phyloP scores from a whole-genome alignment of 2,113 vertebrate species.

The Psittacula cyanocephala region DNA sequence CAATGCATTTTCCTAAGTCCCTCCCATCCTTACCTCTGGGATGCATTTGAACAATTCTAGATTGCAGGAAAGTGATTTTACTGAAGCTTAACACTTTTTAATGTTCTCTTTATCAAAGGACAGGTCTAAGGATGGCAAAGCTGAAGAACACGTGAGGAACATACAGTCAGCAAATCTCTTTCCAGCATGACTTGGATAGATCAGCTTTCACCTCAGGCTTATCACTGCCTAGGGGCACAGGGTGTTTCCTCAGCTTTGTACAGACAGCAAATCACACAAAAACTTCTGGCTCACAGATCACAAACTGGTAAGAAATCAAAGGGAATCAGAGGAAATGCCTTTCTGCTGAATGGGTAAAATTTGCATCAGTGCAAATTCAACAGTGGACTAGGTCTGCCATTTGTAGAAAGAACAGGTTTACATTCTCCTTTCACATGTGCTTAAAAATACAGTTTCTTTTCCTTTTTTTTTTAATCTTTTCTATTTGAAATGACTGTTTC shows the following conservation, averaged over 20 bases:
- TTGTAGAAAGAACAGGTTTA: not conserved
- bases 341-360: not conserved
- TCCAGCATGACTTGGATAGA: not conserved
- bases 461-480: not conserved
- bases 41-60: not conserved
- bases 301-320: constrained; percentile 25
- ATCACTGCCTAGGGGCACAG: not conserved
- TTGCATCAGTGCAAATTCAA: not conserved
- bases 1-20: not conserved
- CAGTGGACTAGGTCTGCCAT: not conserved
- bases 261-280: not conserved
- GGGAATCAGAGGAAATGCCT: not conserved
- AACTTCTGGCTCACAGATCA: not conserved
- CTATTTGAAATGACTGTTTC: not conserved
- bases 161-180: not conserved
- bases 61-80: not conserved
- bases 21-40: not conserved
- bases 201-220: not conserved
- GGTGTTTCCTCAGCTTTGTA: not conserved
- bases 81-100: not conserved
- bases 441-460: not conserved
- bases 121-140: not conserved
- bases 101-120: not conserved
- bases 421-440: not conserved
- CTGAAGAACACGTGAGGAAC: not conserved